Percentiles rank a stretch among this genome's conserved stretches.
These are phyloP conservation scores for Meriones psammophilus DNA, from an alignment of 2,797 vertebrate species.

Conservation along the genomic window DNA sequence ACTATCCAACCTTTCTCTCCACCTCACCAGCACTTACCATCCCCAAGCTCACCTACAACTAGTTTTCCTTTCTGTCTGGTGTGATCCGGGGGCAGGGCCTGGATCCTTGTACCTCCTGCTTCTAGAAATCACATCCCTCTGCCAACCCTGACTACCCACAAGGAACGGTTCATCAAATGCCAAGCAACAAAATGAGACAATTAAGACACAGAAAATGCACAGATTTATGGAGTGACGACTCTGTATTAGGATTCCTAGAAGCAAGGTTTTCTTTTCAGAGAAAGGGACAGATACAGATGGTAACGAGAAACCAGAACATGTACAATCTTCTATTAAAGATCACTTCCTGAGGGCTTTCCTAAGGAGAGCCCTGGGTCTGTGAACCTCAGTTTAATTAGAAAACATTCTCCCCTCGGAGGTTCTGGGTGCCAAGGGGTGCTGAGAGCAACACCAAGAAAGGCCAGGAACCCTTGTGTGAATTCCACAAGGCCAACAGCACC, in stretches of 20 bases:
- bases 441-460: slow-evolving; percentile 68
- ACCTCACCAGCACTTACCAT: background rate
- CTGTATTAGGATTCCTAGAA: slow-evolving; percentile 68
- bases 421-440: slow-evolving; percentile 60
- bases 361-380: slow-evolving; percentile 69
- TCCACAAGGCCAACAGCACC: slow-evolving; percentile 62
- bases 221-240: background rate
- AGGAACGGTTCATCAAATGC: slow-evolving; percentile 4
- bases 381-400: slow-evolving; percentile 77
- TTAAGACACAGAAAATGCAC: slow-evolving; percentile 47
- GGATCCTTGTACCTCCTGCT: background rate
- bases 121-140: background rate
- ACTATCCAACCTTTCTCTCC: background rate
- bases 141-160: slow-evolving; percentile 27
- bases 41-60: background rate
- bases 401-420: slow-evolving; percentile 72
- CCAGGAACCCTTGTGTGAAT: slow-evolving; percentile 62
- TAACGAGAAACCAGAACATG: slow-evolving; percentile 50
- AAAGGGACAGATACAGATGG: slow-evolving; percentile 41
- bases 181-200: slow-evolving; percentile 34
- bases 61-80: slow-evolving; percentile 34
- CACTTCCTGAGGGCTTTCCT: slow-evolving; percentile 71
- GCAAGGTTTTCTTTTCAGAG: slow-evolving; percentile 45
- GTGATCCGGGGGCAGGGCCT: slow-evolving; percentile 5
- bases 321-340: slow-evolving; percentile 63